These are phyloP conservation scores for Ceratoteleas bidentatus DNA, from an alignment of 1,140 invertebrate species.

Conservation along the genomic window DNA sequence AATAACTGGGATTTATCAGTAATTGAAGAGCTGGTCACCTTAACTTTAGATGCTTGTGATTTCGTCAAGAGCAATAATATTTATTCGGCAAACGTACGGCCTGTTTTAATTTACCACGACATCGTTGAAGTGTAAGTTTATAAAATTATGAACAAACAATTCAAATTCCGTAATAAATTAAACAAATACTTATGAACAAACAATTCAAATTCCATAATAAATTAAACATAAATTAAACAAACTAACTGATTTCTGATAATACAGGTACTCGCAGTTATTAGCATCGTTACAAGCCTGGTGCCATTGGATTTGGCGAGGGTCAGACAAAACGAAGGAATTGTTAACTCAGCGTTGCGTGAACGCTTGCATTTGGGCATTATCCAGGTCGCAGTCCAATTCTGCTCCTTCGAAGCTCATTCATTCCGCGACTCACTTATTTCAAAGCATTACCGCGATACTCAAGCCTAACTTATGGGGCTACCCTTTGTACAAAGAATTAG, in stretches of 20 bases:
- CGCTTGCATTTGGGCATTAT: constrained; percentile 73
- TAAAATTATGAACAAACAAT: no score
- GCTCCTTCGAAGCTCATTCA: constrained; percentile 82
- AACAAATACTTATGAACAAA: no score
- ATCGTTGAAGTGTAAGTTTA: constrained; percentile 79
- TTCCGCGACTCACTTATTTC: constrained; percentile 83
- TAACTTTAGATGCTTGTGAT: constrained; percentile 76
- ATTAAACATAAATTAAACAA: no score
- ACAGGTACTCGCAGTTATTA: constrained; percentile 86
- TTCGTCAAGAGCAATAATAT: constrained; percentile 76
- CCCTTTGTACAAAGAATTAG: constrained; percentile 79
- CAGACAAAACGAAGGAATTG: constrained; percentile 73
- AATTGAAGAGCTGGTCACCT: constrained; percentile 72
- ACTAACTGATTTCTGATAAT: constrained; percentile 31
- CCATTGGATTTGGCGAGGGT: constrained; percentile 82
- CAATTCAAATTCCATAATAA: no score
- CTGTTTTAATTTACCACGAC: constrained; percentile 72
- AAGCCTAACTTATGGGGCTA: constrained; percentile 83
- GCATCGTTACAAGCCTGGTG: constrained; percentile 86
- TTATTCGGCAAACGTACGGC: constrained; percentile 73
- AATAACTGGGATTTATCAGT: constrained; percentile 66
- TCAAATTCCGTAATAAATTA: no score
- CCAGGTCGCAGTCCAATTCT: constrained; percentile 53
- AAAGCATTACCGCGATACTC: constrained; percentile 83
- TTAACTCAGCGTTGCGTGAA: constrained; percentile 74